Conservation (phyloP, 2,797 vertebrate species). For the Clarias pachynema region DNA sequence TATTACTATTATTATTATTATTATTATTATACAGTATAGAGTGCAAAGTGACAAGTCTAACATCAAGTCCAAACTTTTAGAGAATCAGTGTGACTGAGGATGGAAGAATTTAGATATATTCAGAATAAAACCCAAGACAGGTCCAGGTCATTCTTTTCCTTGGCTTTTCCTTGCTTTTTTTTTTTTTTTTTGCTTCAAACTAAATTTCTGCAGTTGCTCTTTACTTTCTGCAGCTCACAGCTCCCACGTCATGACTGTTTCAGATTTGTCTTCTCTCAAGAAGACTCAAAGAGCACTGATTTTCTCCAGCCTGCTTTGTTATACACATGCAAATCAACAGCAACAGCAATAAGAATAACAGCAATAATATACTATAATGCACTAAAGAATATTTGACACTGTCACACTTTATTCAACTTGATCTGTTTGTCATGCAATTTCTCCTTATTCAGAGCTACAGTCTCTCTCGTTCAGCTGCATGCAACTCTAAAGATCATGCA, state of each 20-base stretch:
- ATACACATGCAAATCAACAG: neutral
- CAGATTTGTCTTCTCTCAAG: slow-evolving; percentile 6
- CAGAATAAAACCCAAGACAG: neutral
- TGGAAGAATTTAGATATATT: neutral
- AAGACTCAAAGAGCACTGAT: neutral
- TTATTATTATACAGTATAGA: too few relatives aligned
- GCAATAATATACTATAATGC: too few relatives aligned
- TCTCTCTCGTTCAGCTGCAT: neutral
- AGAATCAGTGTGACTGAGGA: neutral
- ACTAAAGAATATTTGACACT: neutral
- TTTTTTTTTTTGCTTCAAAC: neutral
- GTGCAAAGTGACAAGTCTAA: neutral
- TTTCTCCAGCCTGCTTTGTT: neutral
- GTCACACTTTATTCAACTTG: neutral
- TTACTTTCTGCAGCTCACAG: slow-evolving; percentile 20
- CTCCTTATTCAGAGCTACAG: neutral
- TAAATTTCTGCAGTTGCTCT: slow-evolving; percentile 13
- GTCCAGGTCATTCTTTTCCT: too few relatives aligned
- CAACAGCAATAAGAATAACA: neutral
- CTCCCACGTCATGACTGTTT: slow-evolving; percentile 14
- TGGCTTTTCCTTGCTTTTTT: neutral
- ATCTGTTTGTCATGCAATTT: neutral
- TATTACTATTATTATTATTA: too few relatives aligned
- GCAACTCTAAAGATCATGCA: neutral
- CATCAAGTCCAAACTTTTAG: neutral